Base-by-base conservation (phyloP, 2,113 vertebrate species). In the Oryzias javanicus region DNA sequence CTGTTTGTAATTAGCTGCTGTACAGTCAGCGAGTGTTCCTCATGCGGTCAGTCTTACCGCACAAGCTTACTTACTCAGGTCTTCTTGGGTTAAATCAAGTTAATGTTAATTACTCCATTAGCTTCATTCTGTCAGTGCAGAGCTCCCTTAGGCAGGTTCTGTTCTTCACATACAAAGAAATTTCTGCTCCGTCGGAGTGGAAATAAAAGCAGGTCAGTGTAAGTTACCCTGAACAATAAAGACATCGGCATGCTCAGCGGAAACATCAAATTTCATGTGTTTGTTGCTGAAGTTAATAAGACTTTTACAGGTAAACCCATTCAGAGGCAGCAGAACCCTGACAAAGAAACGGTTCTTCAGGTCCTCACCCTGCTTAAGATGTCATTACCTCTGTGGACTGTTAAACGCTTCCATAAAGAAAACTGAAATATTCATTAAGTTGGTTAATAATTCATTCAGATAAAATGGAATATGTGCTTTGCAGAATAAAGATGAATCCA, bases 371-470 rank as follows among this genome's bases (percentile, higher is more conserved):
- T 60, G 49, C 67, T 84, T 67, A 80, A 70, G 74, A 86, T 72
- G 73, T 76, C 70, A 85, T 89, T 88, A 88, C 84, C 79, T 84
- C 80, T 81, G 85, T 72, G 80, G 42, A 65, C 76, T 77, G 72
- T 84, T 79, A 85, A 84, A 87, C 70, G 78, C 60, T 78, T 82
- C 71, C 71, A 82, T 88, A 68, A 88, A 77, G 77, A 87, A 82
- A 83, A 80, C 82, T 88, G 64, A 84, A 89, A 89, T 86, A 89
- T 89, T 87, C 82, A 90, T 89, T 80, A 85, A 73, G 65, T 80
- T 72, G 42, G 80, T 89, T 89, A 85, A 90, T 89, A 89, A 86
- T 86, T 83, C 64, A 80, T 79, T 70, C 80, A 68, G 86, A 91
- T 90, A 82, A 88, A 87, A 84, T 72, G 80, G 70, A 72, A 68